Conservation (phyloP, 2,113 vertebrate genomes). For the Hystrix cristata region DNA sequence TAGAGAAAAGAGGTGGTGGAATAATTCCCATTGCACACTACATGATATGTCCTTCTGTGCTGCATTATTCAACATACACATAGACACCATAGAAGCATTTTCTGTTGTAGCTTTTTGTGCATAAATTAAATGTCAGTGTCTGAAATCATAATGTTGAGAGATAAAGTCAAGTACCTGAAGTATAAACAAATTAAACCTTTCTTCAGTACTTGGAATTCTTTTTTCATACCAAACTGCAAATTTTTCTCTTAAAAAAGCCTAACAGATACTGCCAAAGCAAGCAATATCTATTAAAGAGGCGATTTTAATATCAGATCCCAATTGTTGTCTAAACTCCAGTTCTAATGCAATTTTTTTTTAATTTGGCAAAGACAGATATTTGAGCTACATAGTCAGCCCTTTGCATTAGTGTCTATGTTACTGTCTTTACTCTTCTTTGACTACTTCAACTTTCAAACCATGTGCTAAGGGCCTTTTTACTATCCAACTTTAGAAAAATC, state of each 20-base stretch:
- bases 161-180: constrained; percentile 28
- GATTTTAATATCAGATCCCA: not conserved
- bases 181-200: constrained; percentile 32
- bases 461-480: not conserved
- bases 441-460: constrained; percentile 42
- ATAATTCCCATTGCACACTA: not conserved
- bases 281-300: not conserved
- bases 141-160: constrained; percentile 33
- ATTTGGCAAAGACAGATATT: not conserved
- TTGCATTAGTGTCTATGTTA: not conserved
- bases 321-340: not conserved
- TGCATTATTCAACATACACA: not conserved
- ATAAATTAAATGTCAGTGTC: constrained; percentile 2
- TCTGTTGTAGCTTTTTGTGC: not conserved
- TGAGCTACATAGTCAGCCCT: not conserved
- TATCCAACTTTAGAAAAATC: constrained; percentile 1
- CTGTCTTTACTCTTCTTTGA: not conserved
- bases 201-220: not conserved
- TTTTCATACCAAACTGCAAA: not conserved
- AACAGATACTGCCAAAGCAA: constrained; percentile 15
- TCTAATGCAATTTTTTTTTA: not conserved
- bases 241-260: not conserved
- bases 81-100: not conserved
- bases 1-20: not conserved
- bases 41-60: not conserved